Percentiles rank a stretch among this genome's conserved stretches.
Evolutionary conservation across 2,113 vertebrate genomes (phyloP).

Genomic region (Myiozetetes cayanensis): DNA sequence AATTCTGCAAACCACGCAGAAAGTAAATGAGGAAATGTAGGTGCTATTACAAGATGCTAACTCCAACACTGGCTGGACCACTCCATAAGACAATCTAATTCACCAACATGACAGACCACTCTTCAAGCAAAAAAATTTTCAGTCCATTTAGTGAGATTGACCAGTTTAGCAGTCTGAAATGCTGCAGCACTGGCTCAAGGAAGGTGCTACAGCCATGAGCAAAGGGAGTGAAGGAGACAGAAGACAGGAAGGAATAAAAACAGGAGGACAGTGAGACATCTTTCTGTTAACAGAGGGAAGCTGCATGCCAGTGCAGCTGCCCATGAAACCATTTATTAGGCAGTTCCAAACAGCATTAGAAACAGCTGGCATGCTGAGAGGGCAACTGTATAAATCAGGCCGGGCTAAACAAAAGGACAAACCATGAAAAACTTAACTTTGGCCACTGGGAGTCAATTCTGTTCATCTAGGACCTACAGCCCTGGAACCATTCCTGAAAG

Average conservation of each 20-base stretch:
- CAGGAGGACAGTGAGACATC: neutral
- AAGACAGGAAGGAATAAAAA: neutral
- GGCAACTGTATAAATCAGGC: neutral
- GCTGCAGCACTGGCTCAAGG: neutral
- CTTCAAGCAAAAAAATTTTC: neutral
- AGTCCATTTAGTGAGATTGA: neutral
- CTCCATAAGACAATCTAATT: neutral
- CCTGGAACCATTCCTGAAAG: neutral
- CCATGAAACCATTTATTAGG: rapidly evolving
- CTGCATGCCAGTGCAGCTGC: neutral
- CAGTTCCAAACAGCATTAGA: neutral
- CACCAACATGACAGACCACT: neutral
- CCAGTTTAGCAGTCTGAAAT: neutral
- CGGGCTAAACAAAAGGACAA: neutral
- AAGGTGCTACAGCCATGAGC: neutral
- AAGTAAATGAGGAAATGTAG: neutral
- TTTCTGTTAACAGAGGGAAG: neutral
- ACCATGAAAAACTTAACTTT: neutral
- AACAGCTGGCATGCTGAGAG: neutral
- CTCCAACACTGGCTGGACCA: neutral
- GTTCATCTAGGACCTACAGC: neutral
- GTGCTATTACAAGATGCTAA: neutral
- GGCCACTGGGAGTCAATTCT: neutral
- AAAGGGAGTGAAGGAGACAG: neutral
- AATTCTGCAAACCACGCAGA: neutral